Base-by-base conservation (phyloP, 2,113 vertebrate species). In the Carassius gibelio region DNA sequence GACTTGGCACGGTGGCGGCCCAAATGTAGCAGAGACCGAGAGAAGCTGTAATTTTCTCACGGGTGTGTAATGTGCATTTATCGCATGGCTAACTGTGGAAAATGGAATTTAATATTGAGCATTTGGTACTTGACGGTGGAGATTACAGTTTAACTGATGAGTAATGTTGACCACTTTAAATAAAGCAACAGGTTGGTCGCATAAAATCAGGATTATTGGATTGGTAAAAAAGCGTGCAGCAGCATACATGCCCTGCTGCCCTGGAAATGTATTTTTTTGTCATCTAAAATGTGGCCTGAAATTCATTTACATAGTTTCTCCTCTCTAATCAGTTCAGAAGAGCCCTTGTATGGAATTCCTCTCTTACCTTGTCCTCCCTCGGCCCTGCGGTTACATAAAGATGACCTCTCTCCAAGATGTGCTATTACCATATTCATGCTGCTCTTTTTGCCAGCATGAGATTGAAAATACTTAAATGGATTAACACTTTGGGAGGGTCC, bases 391-490 rank as follows among this genome's bases (percentile, higher is more conserved):
- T 88, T 89, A 87, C 91, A 88, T 86, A 88, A 75, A 83, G 85
- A 92, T 92, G 93, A 93, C 92, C 91, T 91, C 89, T 87, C 86
- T 87, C 75, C 90, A 90, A 88, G 80, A 85, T 84, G 90, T 87
- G 78, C 81, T 88, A 93, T 94, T 93, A 92, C 85, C 91, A 93
- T 93, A 92, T 91, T 92, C 93, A 93, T 93, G 89, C 89, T 85
- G 81, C 88, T 68, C 88, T 90, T 84, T 80, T 85, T 84, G 89
- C 85, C 88, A 72, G 85, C 13, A 84, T 85, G 86, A 86, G 85
- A 91, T 85, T 89, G 87, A 91, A 89, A 91, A 88, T 42, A 34
- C 48, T 84, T 82, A 90, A 89, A 88, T 75, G 89, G 80, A 82
- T 91, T 90, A 76, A 84, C 81, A 88, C 91, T 88, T 91, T 89